Conservation (phyloP, 2,888 invertebrate species). For the Hydrotaea diabolus region DNA sequence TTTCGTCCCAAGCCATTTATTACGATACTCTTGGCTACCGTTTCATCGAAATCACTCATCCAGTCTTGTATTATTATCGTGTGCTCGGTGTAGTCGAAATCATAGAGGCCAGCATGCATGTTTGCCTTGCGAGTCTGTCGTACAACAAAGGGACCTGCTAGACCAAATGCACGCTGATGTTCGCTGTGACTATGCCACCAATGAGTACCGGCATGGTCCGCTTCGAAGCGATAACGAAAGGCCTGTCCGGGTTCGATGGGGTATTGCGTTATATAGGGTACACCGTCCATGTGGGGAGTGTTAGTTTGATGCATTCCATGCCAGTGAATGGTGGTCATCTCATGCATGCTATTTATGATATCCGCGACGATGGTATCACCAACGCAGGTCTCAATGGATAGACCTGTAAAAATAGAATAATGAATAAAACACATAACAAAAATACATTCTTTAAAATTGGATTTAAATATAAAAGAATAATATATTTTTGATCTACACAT, state of each 20-base stretch:
- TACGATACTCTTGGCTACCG: constrained; percentile 74
- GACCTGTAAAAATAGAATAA: constrained; percentile 25
- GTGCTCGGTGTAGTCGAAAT: constrained; percentile 76
- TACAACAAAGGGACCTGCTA: constrained; percentile 75
- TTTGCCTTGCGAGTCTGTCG: constrained; percentile 72
- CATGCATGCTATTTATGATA: constrained; percentile 76
- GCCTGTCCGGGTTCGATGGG: constrained; percentile 77
- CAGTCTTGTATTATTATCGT: constrained; percentile 77
- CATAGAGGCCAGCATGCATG: constrained; percentile 74
- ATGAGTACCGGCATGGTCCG: constrained; percentile 75
- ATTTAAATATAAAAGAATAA: no score
- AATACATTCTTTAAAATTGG: no score
- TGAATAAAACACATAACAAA: no score
- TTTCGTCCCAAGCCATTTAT: constrained; percentile 77
- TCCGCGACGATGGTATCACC: constrained; percentile 78
- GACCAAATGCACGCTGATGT: constrained; percentile 76
- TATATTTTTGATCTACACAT: no score
- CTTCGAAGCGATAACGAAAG: constrained; percentile 76
- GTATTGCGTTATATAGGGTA: constrained; percentile 78
- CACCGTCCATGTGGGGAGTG: constrained; percentile 78
- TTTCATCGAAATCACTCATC: constrained; percentile 74
- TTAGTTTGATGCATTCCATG: constrained; percentile 76
- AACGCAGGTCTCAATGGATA: constrained; percentile 74
- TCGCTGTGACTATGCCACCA: constrained; percentile 79
- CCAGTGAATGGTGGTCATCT: constrained; percentile 77